These are phyloP conservation scores for Macaca nemestrina DNA, from an alignment of 2,113 vertebrate genomes.

Conservation along the genomic window DNA sequence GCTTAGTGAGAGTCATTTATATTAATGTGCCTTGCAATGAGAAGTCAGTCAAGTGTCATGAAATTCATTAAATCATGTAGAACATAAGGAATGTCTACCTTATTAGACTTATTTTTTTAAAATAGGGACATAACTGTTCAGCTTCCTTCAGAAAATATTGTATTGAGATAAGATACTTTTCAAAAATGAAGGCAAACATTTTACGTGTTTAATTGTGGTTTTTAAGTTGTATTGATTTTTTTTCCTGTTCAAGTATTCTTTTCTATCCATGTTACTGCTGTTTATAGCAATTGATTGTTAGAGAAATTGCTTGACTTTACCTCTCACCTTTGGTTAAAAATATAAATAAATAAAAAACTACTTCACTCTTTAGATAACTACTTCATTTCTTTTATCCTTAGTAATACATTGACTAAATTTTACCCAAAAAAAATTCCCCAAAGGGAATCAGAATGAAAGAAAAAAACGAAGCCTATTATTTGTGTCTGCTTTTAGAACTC, in stretches of 20 bases:
- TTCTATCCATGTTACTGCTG: background rate
- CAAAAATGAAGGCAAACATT: background rate
- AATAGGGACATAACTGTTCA: background rate
- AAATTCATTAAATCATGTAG: background rate
- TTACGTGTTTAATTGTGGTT: background rate
- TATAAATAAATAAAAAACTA: slow-evolving; percentile 75
- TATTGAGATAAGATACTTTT: background rate
- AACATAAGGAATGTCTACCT: background rate
- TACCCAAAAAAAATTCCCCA: slow-evolving; percentile 53
- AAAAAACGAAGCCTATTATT: background rate
- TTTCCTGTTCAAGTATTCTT: background rate
- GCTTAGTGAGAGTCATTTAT: background rate
- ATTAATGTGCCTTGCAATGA: background rate
- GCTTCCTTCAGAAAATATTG: background rate
- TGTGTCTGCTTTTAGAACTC: slow-evolving; percentile 28
- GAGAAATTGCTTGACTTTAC: slow-evolving; percentile 34
- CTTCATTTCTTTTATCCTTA: slow-evolving; percentile 60
- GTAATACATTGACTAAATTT: slow-evolving; percentile 61
- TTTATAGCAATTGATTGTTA: background rate
- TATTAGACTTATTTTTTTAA: background rate
- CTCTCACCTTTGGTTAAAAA: slow-evolving; percentile 67
- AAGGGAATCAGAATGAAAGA: background rate
- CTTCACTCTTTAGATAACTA: slow-evolving; percentile 40
- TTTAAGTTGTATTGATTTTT: background rate
- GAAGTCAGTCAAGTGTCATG: background rate